phyloP scores from a whole-genome alignment of 92 coral and sea anemone species.

The Phymanthus crucifer region DNA sequence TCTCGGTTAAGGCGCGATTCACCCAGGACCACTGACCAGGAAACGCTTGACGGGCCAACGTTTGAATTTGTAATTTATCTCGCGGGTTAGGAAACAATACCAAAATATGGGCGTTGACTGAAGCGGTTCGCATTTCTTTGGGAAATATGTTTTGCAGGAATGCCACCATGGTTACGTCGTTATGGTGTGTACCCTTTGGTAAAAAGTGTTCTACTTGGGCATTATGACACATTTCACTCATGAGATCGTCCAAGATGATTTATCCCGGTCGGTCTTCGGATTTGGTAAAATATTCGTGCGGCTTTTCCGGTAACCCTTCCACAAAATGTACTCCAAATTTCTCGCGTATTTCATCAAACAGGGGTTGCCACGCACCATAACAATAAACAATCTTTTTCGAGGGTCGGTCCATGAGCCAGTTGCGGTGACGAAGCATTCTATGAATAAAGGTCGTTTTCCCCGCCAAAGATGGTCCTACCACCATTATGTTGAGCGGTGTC shows the following conservation, averaged over 20 bases:
- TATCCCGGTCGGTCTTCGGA: conserved; percentile 2
- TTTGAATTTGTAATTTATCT: conserved; percentile 12
- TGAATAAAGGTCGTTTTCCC: conserved; percentile 9
- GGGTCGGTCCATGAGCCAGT: background rate
- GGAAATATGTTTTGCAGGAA: background rate
- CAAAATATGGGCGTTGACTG: background rate
- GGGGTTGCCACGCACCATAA: conserved; percentile 9
- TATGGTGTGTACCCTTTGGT: conserved; percentile 4
- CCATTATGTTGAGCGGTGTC: conserved; percentile 9
- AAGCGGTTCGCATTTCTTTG: background rate
- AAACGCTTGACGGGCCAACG: conserved; percentile 7
- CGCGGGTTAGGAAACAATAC: conserved; percentile 13
- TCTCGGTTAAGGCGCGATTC: background rate
- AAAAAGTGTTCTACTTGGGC: background rate
- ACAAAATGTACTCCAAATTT: background rate
- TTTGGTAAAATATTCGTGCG: background rate
- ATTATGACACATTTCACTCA: background rate
- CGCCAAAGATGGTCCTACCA: conserved; percentile 8
- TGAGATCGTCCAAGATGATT: conserved; percentile 14
- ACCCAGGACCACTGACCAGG: conserved; percentile 4
- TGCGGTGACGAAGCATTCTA: background rate
- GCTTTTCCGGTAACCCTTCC: background rate
- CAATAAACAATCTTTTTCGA: background rate
- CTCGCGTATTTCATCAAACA: background rate
- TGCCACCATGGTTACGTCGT: background rate